Evolutionary conservation across 2,888 invertebrate species (phyloP), one percentile per base, ranked within the genome.

Genomic region (Tinea trinotella): DNA sequence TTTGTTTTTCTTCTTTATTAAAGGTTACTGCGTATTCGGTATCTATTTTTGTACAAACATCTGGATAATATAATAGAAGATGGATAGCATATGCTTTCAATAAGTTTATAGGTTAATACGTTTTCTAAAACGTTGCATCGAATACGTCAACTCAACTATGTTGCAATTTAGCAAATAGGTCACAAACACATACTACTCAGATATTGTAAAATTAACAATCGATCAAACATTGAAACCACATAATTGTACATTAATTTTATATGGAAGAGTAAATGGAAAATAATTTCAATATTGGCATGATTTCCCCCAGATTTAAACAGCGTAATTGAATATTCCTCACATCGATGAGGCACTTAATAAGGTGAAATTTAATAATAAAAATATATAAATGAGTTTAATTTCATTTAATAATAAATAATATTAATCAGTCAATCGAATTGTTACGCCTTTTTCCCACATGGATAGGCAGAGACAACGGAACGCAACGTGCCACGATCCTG

Each of bases 11-110:
- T 13, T 40, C 13, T 12, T 12, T n/a, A 18, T 52, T 34, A 52
- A 52, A 34, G 34, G n/a, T 9, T 30, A 30, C 6, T 50, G 24
- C 24, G 24, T 24, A 50, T 13, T 50, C n/a, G 50, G 13, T n/a
- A 35, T 52, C 22, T 52, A 30, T 34, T 18, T 50, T 50, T 15
- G 50, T 52, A 2, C 52, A 52, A 50, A 24, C 50, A 50, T 50
- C 50, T 50, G 50, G 50, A 50, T 50, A 24, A 22, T 50, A 50
- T 48, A 10, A 18, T 2, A 50, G 24, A 24, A 22, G 24, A 24
- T 24, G 18, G 15, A 24, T 50, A 50, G 50, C 12, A 18, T 46
- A 6, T 20, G 50, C 50, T 22, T 50, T 50, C 50, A 50, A 50
- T 50, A 13, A 18, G 15, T 46, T 46, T 46, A 40, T 15, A 40